Conservation (phyloP, 1,140 invertebrate species). For the Psilanteris sp. region DNA sequence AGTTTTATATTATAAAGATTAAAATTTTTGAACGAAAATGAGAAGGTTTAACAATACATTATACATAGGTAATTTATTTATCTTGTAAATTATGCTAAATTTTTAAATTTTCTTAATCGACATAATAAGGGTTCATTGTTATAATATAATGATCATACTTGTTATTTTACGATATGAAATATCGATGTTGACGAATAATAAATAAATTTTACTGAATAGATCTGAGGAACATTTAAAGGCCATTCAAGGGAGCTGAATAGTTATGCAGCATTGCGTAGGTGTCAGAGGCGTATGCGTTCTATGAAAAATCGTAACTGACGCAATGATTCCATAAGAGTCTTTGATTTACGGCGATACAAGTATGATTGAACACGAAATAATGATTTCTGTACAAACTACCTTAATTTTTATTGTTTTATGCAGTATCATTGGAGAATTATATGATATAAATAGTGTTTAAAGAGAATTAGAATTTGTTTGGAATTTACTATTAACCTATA, state of each 20-base stretch:
- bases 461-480: too few relatives aligned
- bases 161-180: conserved; percentile 39
- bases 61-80: too few relatives aligned
- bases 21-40: too few relatives aligned
- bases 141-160: conserved; percentile 17
- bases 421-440: too few relatives aligned
- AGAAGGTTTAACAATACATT: too few relatives aligned
- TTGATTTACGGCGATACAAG: conserved; percentile 67
- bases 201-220: conserved; percentile 45
- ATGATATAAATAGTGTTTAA: too few relatives aligned
- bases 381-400: conserved; percentile 14
- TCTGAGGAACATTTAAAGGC: conserved; percentile 64
- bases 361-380: conserved; percentile 35
- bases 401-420: conserved; percentile 33
- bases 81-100: too few relatives aligned
- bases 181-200: conserved; percentile 54
- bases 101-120: conserved; percentile 1
- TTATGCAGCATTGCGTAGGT: conserved; percentile 66
- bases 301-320: conserved; percentile 64
- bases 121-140: conserved; percentile 22
- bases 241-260: conserved; percentile 50
- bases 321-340: conserved; percentile 63
- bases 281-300: conserved; percentile 54
- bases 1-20: too few relatives aligned
- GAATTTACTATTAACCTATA: too few relatives aligned